phyloP scores from a whole-genome alignment of 2,888 invertebrate genomes.

The Melolontha melolontha region DNA sequence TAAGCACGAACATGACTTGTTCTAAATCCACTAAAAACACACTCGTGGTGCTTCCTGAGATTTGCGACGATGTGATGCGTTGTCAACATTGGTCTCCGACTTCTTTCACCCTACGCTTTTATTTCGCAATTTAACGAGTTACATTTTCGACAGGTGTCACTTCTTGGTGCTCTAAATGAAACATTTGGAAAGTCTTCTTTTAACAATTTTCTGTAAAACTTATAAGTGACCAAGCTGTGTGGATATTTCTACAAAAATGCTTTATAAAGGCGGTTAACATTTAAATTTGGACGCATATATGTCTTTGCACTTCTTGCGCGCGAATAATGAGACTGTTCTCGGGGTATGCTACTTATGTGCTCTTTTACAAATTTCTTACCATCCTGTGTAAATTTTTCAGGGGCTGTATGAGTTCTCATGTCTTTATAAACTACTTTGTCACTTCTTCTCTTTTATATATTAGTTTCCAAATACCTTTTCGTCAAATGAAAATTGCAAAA shows the following conservation, averaged over 20 bases:
- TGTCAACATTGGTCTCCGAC: slow-evolving; percentile 33
- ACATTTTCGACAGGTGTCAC: slow-evolving; percentile 42
- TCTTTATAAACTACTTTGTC: slow-evolving; percentile 43
- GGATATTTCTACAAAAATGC: slow-evolving; percentile 42
- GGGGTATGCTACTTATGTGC: slow-evolving; percentile 47
- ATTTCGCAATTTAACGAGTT: slow-evolving; percentile 44
- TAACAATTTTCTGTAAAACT: too few relatives aligned
- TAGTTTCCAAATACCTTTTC: slow-evolving; percentile 36
- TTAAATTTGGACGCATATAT: slow-evolving; percentile 48
- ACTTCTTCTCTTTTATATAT: slow-evolving; percentile 2
- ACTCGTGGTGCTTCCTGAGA: slow-evolving; percentile 46
- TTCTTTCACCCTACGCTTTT: slow-evolving; percentile 40
- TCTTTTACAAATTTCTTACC: slow-evolving; percentile 43
- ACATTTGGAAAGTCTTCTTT: slow-evolving; percentile 43
- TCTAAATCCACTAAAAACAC: too few relatives aligned
- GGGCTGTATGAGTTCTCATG: slow-evolving; percentile 34
- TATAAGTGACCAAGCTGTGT: too few relatives aligned
- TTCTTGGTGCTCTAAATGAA: slow-evolving; percentile 44
- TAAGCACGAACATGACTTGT: neutral
- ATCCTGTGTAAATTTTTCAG: slow-evolving; percentile 41
- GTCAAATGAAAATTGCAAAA: slow-evolving; percentile 40
- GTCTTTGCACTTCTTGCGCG: slow-evolving; percentile 45
- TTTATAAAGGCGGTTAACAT: slow-evolving; percentile 44
- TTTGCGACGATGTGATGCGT: slow-evolving; percentile 47
- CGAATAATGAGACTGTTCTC: slow-evolving; percentile 45